Base-by-base conservation (phyloP, 2,113 vertebrate genomes). In the Thermophis baileyi region DNA sequence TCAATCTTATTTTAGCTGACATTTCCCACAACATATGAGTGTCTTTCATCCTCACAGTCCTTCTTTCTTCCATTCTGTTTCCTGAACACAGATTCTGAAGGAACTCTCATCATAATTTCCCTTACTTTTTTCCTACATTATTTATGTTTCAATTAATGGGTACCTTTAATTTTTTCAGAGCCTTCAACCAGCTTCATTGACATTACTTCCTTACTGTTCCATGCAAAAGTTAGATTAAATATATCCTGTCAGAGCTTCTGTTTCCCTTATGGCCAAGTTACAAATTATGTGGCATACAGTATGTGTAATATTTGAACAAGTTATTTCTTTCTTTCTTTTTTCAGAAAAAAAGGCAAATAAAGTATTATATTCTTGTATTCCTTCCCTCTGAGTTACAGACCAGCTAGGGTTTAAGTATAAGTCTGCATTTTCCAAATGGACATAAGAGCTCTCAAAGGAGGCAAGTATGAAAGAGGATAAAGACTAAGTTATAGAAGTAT, bases 141-240 rank as follows among this genome's bases (percentile, higher is more conserved):
- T 81, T 60, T 85, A 90, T 89, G 46, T 60, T 89, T 93, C 89
- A 51, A 85, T 89, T 89, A 25, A 25, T 5, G 16, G 24, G 25
- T 91, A 25, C 46, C 87, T 89, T 89, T 60, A 89, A 89, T 57
- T 85, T 91, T 91, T 91, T 89, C 69, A 81, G 81, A 49, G 60
- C 40, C 55, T 91, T 89, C 86, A 25, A 85, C 57, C 69, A 44
- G 24, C n/a, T 85, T 89, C 14, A n/a, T 44, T 16, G 53, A 55
- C n/a, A 60, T 47, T 50, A 18, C n/a, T 91, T 40, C 63, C n/a
- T 89, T 25, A 12, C 69, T n/a, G 9, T 35, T 90, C 14, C 30
- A 69, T 25, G 46, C 16, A 47, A 47, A 40, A 47, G 85, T 2
- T 49, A 49, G n/a, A 50, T 89, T 60, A 40, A 53, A 60, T 35